phyloP scores from a whole-genome alignment of 2,888 invertebrate species.

The Amphipyra tragopoginis region DNA sequence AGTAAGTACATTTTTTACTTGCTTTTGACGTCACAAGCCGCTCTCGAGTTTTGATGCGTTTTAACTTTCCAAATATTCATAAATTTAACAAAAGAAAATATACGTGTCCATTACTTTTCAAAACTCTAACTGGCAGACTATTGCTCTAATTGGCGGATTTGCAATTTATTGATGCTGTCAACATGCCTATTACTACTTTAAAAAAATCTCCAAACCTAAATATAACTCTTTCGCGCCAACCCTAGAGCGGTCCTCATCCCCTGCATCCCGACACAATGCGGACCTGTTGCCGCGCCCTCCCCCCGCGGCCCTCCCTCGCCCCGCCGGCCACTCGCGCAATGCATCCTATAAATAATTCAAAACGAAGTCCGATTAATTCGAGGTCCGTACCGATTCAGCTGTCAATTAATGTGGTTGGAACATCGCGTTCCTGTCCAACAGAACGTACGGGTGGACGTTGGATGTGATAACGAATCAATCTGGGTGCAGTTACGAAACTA shows the following conservation, averaged over 20 bases:
- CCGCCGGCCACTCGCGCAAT: conserved; percentile 70
- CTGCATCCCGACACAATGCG: conserved; percentile 84
- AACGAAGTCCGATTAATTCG: conserved; percentile 83
- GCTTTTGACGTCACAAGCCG: too few species aligned
- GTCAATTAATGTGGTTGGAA: conserved; percentile 82
- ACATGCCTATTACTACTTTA: too few species aligned
- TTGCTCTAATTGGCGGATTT: too few species aligned
- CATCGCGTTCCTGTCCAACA: conserved; percentile 56
- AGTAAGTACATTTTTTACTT: too few species aligned
- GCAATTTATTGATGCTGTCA: too few species aligned
- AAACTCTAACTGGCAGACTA: too few species aligned
- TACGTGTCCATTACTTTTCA: too few species aligned
- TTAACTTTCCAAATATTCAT: too few species aligned
- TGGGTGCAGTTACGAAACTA: conserved; percentile 23
- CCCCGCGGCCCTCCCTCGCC: conserved; percentile 40
- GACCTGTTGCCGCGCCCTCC: conserved; percentile 79
- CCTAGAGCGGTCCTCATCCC: conserved; percentile 76
- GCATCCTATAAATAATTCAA: conserved; percentile 87
- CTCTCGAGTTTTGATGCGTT: too few species aligned
- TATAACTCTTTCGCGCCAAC: conserved; percentile 60
- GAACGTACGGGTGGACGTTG: conserved; percentile 28
- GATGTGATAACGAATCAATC: conserved; percentile 61
- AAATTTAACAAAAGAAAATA: too few species aligned
- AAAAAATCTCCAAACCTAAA: neutral
- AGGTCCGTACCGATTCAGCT: conserved; percentile 85